Percentiles rank a stretch among this genome's conserved stretches.
Conservation (phyloP, 2,113 vertebrate species). For the Channa maculata region DNA sequence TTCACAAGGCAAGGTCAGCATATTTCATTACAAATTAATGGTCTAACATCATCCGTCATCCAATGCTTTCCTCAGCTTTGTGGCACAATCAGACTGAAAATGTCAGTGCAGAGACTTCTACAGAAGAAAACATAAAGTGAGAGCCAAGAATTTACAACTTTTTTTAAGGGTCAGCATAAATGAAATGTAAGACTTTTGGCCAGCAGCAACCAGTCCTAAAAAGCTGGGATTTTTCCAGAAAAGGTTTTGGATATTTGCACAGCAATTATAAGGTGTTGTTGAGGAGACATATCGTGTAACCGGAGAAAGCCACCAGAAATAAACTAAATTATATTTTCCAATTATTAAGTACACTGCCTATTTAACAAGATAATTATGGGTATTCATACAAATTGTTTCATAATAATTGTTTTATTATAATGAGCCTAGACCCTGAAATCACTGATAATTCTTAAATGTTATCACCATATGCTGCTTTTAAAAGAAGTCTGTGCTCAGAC, state of each 20-base stretch:
- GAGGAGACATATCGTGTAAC: too few relatives aligned
- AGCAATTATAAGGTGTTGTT: neutral
- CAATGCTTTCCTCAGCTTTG: slow-evolving; percentile 21
- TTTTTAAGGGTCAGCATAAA: neutral
- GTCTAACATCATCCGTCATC: slow-evolving; percentile 15
- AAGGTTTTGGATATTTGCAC: neutral
- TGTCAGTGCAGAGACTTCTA: slow-evolving; percentile 11
- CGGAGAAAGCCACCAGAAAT: too few relatives aligned
- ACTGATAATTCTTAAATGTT: too few relatives aligned
- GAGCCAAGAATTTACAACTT: slow-evolving; percentile 13
- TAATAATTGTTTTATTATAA: too few relatives aligned
- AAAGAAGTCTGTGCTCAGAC: neutral
- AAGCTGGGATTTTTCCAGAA: neutral
- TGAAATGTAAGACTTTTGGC: neutral
- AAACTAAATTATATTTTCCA: too few relatives aligned
- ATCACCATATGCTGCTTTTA: neutral
- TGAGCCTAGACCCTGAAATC: too few relatives aligned
- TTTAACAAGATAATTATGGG: too few relatives aligned
- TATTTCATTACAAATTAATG: slow-evolving; percentile 41
- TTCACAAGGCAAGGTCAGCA: slow-evolving; percentile 48
- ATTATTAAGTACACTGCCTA: too few relatives aligned
- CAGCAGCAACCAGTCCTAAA: neutral
- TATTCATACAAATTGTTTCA: too few relatives aligned
- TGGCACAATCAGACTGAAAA: slow-evolving; percentile 25
- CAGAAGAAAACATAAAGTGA: slow-evolving; percentile 10